Evolutionary conservation across 2,113 vertebrate species (phyloP), one percentile per base, ranked within the genome.

Genomic region (Larimichthys crocea): DNA sequence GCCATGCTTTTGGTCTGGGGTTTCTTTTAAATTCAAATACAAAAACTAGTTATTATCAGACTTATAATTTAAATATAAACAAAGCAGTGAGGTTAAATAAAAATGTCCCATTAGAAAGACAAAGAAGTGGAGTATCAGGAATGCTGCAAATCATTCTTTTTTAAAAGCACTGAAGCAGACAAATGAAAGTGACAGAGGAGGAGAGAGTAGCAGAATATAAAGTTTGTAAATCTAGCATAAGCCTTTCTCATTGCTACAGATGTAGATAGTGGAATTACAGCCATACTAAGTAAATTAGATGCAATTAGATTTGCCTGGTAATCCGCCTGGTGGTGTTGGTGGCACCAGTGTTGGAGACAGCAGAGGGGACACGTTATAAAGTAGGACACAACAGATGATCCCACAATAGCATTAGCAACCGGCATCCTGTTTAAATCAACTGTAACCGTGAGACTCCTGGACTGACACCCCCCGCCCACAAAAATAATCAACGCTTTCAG

Each of bases 231-330:
- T 82, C 69, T 40, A 60, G 4, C 20, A 48, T 74, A 84, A 83
- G n/a, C 62, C 74, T 56, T 20, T 84, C 59, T 59, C 80, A 77
- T 77, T 50, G 76, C 83, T 86, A 62, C 91, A 94, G 89, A 93
- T 94, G 88, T 82, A 89, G 84, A 87, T 73, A 83, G 83, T 89
- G 79, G 87, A 92, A 92, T 94, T 93, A 94, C 74, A 79, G 85
- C 71, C 86, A 83, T 80, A 87, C 79, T 89, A 93, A 95, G 87
- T 92, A 92, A 86, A 95, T 93, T 89, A 90, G 91, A 93, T 82
- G 71, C 86, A 92, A 91, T 94, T 90, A 91, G 87, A 87, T 88
- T 77, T 66, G 79, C 49, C 56, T 80, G 88, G 49, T 92, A 92
- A 94, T 95, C 93, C 24, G 50, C n/a, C 74, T 31, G 42, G 14